A percentile compares a stretch with the other conserved stretches of the same genome.
phyloP scores from a whole-genome alignment of 2,797 vertebrate species.

The Okamejei kenojei region DNA sequence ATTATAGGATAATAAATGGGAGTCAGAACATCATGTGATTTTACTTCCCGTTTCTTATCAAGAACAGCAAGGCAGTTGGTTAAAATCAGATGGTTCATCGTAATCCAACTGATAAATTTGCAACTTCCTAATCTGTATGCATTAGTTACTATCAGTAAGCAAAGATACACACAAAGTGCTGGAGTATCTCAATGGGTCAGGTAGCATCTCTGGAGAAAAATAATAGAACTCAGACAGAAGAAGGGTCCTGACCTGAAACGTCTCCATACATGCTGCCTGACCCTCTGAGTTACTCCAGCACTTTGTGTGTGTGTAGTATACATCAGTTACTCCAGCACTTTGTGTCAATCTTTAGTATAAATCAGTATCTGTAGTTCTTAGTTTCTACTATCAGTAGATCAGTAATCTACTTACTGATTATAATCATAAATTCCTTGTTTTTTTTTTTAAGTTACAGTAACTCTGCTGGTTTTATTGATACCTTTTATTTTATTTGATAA shows the following conservation, averaged over 20 bases:
- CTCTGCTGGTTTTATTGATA: not conserved
- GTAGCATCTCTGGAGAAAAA: too few species aligned
- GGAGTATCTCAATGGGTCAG: too few species aligned
- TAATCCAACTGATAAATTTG: not conserved
- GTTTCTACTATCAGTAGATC: not conserved
- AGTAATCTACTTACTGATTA: not conserved
- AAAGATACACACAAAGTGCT: not conserved
- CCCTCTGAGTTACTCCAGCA: too few species aligned
- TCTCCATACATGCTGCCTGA: too few species aligned
- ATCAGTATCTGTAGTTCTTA: too few species aligned
- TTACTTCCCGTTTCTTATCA: constrained; percentile 3
- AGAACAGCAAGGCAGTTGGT: not conserved
- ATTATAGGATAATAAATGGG: not conserved
- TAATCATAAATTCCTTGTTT: too few species aligned
- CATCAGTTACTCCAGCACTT: too few species aligned
- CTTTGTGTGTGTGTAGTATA: too few species aligned
- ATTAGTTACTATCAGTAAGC: not conserved
- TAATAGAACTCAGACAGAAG: too few species aligned
- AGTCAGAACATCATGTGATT: not conserved
- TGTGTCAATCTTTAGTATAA: too few species aligned
- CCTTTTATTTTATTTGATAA: not conserved
- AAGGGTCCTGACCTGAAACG: too few species aligned
- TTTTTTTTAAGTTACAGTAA: not conserved
- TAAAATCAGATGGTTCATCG: too few species aligned
- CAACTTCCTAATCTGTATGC: not conserved